Evolutionary conservation across 2,797 vertebrate genomes (phyloP).

Genomic region (Tenualosa ilisha): DNA sequence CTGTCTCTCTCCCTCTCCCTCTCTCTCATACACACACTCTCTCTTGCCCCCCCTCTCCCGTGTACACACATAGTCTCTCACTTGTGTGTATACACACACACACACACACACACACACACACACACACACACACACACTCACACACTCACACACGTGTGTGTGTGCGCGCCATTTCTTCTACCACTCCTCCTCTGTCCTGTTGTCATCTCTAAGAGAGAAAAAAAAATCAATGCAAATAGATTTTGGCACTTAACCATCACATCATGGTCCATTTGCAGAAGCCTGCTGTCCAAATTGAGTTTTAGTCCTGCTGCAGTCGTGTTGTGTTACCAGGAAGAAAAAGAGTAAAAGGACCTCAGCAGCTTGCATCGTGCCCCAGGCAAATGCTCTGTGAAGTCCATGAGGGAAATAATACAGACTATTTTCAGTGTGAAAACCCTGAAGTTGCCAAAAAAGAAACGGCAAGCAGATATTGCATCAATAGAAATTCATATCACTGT

Average conservation of each 20-base stretch:
- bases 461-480: background rate
- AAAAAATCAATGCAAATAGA: conserved; percentile 54
- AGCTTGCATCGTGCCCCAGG: background rate
- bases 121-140: background rate
- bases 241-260: conserved; percentile 46
- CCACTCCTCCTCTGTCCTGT: background rate
- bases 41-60: background rate
- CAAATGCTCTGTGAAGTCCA: background rate
- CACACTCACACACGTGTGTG: background rate
- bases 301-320: conserved; percentile 15
- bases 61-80: background rate
- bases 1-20: background rate
- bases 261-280: conserved; percentile 46
- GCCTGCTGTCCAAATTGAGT: conserved; percentile 43
- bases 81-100: too few relatives aligned
- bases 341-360: background rate
- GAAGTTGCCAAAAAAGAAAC: background rate
- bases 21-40: background rate
- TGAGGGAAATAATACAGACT: background rate
- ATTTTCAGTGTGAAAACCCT: conserved; percentile 6
- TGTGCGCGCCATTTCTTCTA: background rate
- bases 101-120: background rate
- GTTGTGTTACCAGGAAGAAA: conserved; percentile 38
- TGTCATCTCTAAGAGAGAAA: conserved; percentile 23
- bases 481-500: background rate